A percentile compares a stretch with the other conserved stretches of the same genome.
Evolutionary conservation across 2,113 vertebrate genomes (phyloP).

Genomic region (Craseonycteris thonglongyai): DNA sequence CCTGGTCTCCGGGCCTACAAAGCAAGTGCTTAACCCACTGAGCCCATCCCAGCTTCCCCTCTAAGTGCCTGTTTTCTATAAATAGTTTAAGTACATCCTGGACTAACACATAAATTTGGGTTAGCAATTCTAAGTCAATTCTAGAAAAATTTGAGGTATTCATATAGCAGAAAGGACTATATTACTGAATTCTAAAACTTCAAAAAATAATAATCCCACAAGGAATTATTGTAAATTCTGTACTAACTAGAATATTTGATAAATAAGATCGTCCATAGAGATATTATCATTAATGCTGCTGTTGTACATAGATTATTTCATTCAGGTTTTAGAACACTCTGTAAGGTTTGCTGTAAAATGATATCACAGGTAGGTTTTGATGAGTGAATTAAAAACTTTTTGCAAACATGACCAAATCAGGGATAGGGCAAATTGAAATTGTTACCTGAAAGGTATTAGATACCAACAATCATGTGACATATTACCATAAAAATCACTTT

Average conservation of each 20-base stretch:
- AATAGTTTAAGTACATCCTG: neutral
- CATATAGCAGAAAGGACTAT: neutral
- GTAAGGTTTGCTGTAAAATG: neutral
- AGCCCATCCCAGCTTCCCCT: no score
- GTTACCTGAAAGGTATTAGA: neutral
- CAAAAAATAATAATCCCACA: neutral
- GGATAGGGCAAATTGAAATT: neutral
- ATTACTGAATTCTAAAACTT: neutral
- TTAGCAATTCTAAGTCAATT: slow-evolving; percentile 18
- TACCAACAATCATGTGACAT: neutral
- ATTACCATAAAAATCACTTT: slow-evolving; percentile 49
- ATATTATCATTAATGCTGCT: neutral
- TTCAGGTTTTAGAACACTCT: neutral
- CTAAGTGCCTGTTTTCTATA: neutral
- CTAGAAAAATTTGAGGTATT: neutral
- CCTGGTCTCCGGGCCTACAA: no score
- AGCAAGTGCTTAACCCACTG: no score
- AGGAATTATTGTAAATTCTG: neutral
- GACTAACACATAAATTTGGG: neutral
- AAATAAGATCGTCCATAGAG: neutral
- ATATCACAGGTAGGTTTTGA: neutral
- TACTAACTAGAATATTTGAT: neutral
- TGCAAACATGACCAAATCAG: slow-evolving; percentile 7
- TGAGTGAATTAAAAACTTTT: neutral
- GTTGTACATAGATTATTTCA: neutral